Conservation (phyloP, 2,113 vertebrate species). For the Picathartes gymnocephalus region DNA sequence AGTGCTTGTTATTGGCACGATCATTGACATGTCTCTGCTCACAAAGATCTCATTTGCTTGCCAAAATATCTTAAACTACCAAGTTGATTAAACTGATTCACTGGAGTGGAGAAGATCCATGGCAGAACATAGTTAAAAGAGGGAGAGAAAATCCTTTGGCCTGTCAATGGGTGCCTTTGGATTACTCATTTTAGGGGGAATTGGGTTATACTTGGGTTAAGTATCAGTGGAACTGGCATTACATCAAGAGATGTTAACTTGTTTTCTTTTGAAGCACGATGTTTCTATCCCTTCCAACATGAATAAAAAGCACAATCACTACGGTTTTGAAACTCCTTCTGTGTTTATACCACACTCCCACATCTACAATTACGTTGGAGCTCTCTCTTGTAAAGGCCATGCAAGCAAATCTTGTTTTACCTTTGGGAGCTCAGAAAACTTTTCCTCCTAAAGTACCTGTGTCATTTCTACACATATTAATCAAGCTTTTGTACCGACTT, state of each 20-base stretch:
- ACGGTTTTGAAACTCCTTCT: not conserved
- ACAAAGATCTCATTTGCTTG: not conserved
- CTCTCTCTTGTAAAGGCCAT: not conserved
- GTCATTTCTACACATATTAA: not conserved
- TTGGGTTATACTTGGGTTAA: not conserved
- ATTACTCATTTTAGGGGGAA: not conserved
- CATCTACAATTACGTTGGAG: not conserved
- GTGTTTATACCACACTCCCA: not conserved
- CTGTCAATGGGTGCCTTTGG: not conserved
- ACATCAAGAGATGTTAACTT: not conserved
- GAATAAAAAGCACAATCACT: not conserved
- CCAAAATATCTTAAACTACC: not conserved
- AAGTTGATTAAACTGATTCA: not conserved
- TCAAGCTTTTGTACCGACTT: not conserved
- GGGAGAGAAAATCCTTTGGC: not conserved
- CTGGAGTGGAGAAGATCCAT: not conserved
- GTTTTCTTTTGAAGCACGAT: not conserved
- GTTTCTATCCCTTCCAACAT: not conserved
- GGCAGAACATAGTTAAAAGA: not conserved
- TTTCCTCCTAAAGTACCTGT: not conserved
- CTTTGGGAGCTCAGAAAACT: not conserved
- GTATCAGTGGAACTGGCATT: not conserved
- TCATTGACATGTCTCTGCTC: not conserved
- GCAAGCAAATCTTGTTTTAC: not conserved
- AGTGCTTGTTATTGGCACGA: not conserved